Evolutionary conservation across 2,113 vertebrate genomes (phyloP), one percentile per base, ranked within the genome.

Genomic region (Erythrocercus mccallii): DNA sequence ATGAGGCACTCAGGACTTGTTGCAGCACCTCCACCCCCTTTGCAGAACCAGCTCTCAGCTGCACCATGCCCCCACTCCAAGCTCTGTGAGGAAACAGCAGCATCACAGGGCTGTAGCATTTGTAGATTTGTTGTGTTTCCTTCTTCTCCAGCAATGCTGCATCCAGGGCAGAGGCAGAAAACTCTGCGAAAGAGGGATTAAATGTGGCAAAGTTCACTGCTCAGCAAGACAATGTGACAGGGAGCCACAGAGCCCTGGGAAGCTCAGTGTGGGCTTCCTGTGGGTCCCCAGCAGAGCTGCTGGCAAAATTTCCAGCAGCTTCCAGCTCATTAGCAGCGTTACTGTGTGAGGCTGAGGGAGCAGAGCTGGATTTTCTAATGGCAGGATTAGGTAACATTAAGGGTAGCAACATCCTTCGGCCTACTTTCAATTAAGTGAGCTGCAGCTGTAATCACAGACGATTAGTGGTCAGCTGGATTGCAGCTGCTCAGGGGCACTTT

Each of bases 401-500:
- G 74, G 62, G 37, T 0, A 85, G 54, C 53, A 86, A 37, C 81
- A 88, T 82, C 61, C 71, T 76, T 69, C 4, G 37, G 90, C 65
- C 81, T 76, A 76, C 92, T 95, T 96, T 89, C 93, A 96, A 92
- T 94, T 50, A 81, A 91, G 91, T 3, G 21, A 81, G 84, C 89
- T 69, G 12, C 54, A 74, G 74, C n/a, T 87, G 78, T 96, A 96
- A 97, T 92, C 94, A 94, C 94, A 92, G 93, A 81, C 11, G 33
- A 97, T 92, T 91, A 79, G 83, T 11, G 61, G 38, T 40, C 94
- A 94, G 86, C 60, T 93, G 96, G 94, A 93, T 96, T 94, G 94
- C n/a, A 82, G 93, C 87, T 92, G 90, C 81, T 95, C 77, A 90
- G 78, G 56, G 50, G 81, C 45, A 1, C 65, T 96, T 54, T 21